Base-by-base conservation (phyloP, 92 coral and sea anemone species). In the Zoanthus gigantus region DNA sequence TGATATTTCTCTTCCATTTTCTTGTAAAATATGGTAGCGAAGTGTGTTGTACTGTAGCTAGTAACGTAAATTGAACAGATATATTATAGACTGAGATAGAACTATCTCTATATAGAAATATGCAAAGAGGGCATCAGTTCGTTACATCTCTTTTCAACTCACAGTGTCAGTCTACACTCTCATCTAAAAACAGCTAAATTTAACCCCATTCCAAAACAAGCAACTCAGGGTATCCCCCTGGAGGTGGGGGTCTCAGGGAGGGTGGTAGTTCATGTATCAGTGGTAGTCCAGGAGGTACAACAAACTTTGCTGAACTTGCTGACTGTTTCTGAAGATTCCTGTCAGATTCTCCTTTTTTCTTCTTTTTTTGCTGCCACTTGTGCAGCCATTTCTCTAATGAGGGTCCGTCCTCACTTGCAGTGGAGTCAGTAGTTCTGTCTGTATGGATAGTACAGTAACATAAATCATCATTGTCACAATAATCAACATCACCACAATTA, bases 201-300 rank as follows among this genome's bases (percentile, higher is more conserved):
- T 83, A 94, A 10, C 98, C 98, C 98, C 98, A 96, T 32, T 91
- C 97, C 11, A 92, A 94, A 86, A 73, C 78, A 32, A 96, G 95
- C 9, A 86, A 83, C 74, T 92, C 91, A 29, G 94, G 87, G 84
- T 94, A 92, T 0, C 98, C 98, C 78, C 87, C 94, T n/a, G 94
- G 95, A 86, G 99, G 97, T 15, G 99, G 99, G 30, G 99, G 99
- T 78, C 90, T 77, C 74, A 97, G 89, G 0, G 99, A 97, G 44
- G 97, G 99, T 13, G 99, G 98, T 16, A 97, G 91, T 37, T 89
- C 87, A 74, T 93, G 83, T 9, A 92, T 88, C 30, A 95, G 96
- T 30, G 97, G 99, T 52, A 97, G 93, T 60, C 96, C 96, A 0
- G 97, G 92, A 10, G 99, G 99, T 12, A 95, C 90, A 47, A 87